A percentile compares a stretch with the other conserved stretches of the same genome.
Evolutionary conservation across 2,888 invertebrate species (phyloP).

Genomic region (Aspidiotus destructor): DNA sequence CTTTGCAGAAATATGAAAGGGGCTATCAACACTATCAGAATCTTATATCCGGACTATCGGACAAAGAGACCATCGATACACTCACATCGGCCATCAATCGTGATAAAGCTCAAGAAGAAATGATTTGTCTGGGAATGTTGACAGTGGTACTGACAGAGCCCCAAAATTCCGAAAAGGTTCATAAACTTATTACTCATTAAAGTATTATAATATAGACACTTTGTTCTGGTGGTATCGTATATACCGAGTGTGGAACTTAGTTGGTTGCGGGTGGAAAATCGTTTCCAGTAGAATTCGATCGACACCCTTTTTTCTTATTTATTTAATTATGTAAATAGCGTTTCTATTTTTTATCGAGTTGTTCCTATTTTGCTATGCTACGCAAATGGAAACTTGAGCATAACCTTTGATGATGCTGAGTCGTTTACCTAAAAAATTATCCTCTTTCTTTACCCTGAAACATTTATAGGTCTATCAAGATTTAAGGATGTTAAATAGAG

Average conservation of each 20-base stretch:
- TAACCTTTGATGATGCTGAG: not conserved
- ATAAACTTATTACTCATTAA: not conserved
- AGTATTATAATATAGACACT: not conserved
- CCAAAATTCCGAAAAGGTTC: conserved; percentile 59
- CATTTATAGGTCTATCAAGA: conserved; percentile 68
- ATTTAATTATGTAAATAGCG: not conserved
- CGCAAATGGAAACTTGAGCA: conserved; percentile 3
- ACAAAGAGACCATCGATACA: conserved; percentile 87
- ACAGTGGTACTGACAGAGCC: conserved; percentile 81
- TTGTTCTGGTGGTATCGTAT: not conserved
- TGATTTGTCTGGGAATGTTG: conserved; percentile 76
- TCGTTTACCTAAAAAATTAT: conserved; percentile 6
- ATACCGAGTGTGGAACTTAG: not conserved
- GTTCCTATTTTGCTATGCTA: not conserved
- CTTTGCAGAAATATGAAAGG: conserved; percentile 76
- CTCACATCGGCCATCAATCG: conserved; percentile 81
- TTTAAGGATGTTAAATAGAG: conserved; percentile 77
- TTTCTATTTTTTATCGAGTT: not conserved
- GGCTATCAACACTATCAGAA: conserved; percentile 68
- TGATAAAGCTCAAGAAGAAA: conserved; percentile 80
- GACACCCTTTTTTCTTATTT: not conserved
- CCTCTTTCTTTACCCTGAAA: conserved; percentile 27
- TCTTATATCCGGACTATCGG: conserved; percentile 72
- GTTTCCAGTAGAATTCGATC: not conserved
- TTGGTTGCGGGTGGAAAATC: not conserved